Percentiles rank a stretch among this genome's conserved stretches.
These are phyloP conservation scores for Schlechtendalia chinensis DNA, from an alignment of 1,140 invertebrate genomes.

Conservation along the genomic window DNA sequence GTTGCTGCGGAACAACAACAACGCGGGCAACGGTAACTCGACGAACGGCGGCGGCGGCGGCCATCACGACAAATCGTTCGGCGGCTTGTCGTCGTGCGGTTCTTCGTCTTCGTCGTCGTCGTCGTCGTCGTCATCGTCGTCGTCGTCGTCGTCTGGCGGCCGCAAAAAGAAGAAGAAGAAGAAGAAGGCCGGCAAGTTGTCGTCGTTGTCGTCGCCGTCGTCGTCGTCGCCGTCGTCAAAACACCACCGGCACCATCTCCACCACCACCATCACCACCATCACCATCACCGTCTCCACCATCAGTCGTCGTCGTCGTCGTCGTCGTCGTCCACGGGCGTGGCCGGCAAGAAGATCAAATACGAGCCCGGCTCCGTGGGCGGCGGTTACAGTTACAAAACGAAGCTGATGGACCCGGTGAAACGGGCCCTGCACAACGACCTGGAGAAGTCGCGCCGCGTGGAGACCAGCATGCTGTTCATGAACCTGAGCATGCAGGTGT, in stretches of 20 bases:
- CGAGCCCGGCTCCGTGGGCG: background rate
- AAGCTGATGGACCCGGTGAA: conserved; percentile 46
- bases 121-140: too few relatives aligned
- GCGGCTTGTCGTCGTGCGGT: background rate
- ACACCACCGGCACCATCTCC: background rate
- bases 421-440: conserved; percentile 42
- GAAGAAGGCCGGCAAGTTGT: background rate
- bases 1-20: background rate
- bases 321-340: background rate
- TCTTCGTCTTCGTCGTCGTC: background rate
- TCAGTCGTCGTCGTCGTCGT: too few relatives aligned
- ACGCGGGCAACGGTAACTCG: background rate
- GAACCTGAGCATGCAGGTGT: conserved; percentile 45
- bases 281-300: background rate
- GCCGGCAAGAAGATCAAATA: conserved; percentile 25
- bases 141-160: background rate
- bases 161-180: conserved; percentile 37
- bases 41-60: background rate
- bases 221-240: too few relatives aligned
- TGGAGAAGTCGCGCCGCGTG: conserved; percentile 34
- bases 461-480: conserved; percentile 49
- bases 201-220: background rate
- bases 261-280: background rate
- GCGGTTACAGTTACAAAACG: conserved; percentile 36
- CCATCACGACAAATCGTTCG: background rate